Percentiles rank a stretch among this genome's conserved stretches.
phyloP scores from a whole-genome alignment of 2,113 vertebrate genomes.

The Brachypteracias leptosomus region DNA sequence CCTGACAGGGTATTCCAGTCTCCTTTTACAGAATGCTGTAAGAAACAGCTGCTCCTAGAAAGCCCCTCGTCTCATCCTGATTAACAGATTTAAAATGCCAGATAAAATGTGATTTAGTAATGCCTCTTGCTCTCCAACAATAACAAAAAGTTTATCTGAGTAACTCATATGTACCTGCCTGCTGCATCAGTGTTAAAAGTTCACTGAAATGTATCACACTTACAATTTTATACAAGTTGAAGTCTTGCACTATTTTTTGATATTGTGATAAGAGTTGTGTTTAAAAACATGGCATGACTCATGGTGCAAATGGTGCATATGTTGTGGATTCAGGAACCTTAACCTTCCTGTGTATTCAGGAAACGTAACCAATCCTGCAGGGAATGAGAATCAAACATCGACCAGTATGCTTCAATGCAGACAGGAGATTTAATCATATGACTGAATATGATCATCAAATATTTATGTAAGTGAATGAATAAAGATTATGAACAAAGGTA shows the following conservation, averaged over 20 bases:
- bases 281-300: not conserved
- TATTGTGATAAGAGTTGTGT: not conserved
- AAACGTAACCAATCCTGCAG: not conserved
- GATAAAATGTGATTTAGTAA: not conserved
- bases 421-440: not conserved
- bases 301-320: not conserved
- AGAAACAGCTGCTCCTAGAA: not conserved
- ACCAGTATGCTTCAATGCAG: not conserved
- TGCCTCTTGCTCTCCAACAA: not conserved
- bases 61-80: not conserved
- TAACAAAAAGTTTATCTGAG: not conserved
- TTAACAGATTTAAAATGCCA: not conserved
- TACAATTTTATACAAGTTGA: not conserved
- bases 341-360: not conserved
- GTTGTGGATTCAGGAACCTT: not conserved
- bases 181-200: not conserved
- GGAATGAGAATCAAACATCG: not conserved
- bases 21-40: not conserved
- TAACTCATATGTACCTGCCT: not conserved
- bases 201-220: not conserved
- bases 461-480: not conserved
- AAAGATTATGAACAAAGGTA: not conserved
- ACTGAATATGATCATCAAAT: not conserved
- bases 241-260: not conserved
- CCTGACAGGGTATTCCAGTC: not conserved